Evolutionary conservation across 2,113 vertebrate genomes (phyloP).

Genomic region (rat (Rattus norvegicus)): DNA sequence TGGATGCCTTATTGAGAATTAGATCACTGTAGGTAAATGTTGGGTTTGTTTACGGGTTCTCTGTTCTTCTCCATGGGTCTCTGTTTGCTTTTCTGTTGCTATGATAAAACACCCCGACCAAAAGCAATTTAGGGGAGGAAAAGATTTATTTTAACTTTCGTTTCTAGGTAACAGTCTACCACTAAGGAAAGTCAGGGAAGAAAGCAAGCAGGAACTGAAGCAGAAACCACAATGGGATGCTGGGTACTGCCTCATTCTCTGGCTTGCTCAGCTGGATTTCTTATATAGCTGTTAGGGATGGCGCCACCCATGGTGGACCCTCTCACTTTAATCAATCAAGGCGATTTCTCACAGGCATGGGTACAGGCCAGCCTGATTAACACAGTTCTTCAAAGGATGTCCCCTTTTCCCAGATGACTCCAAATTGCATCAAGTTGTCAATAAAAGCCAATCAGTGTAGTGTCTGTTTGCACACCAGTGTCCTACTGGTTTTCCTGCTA

Average conservation of each 20-base stretch:
- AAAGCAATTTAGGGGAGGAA: neutral
- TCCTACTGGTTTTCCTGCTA: neutral
- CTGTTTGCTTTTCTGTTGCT: neutral
- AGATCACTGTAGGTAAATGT: neutral
- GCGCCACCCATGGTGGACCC: neutral
- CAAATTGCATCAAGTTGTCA: neutral
- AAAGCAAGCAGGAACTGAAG: neutral
- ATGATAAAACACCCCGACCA: neutral
- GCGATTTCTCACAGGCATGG: neutral
- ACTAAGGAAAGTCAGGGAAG: neutral
- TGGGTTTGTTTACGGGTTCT: neutral
- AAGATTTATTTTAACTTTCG: neutral
- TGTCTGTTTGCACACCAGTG: neutral
- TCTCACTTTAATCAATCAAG: neutral
- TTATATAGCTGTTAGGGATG: neutral
- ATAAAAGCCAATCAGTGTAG: neutral
- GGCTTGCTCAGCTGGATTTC: neutral
- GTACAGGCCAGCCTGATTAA: neutral
- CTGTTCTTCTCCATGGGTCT: neutral
- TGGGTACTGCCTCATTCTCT: neutral
- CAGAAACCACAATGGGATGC: neutral
- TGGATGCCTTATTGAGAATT: neutral
- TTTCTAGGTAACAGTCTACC: neutral
- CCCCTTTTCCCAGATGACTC: neutral
- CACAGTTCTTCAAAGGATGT: neutral